Conservation (phyloP, 1,140 invertebrate species). For the Hydropsyche tenuis region DNA sequence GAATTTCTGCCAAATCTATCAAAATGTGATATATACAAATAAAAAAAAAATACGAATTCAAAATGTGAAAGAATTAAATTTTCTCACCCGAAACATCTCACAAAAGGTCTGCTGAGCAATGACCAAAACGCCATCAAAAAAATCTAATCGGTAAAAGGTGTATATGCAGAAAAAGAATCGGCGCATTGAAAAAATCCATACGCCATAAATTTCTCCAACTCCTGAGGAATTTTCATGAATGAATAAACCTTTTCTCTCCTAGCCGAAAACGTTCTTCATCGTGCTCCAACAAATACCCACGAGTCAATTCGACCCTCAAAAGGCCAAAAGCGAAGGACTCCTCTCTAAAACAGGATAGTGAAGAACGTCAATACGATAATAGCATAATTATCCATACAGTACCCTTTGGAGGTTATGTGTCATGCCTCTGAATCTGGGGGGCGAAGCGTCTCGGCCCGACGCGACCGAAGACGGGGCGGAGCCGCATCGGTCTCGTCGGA, state of each 20-base stretch:
- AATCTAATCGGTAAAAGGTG: slow-evolving; percentile 96
- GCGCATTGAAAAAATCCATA: slow-evolving; percentile 97
- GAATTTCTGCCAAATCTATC: slow-evolving; percentile 40
- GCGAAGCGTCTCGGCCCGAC: neutral
- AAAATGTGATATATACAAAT: neutral
- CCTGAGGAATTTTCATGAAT: slow-evolving; percentile 94
- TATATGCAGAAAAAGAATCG: slow-evolving; percentile 99
- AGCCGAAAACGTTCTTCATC: slow-evolving; percentile 93
- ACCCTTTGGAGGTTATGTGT: neutral
- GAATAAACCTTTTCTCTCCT: slow-evolving; percentile 95
- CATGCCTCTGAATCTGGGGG: neutral
- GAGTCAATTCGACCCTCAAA: slow-evolving; percentile 87
- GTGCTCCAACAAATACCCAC: slow-evolving; percentile 90
- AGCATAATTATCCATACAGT: neutral
- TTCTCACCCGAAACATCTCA: slow-evolving; percentile 74
- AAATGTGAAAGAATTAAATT: slow-evolving; percentile 19
- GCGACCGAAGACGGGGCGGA: neutral
- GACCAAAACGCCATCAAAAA: slow-evolving; percentile 83
- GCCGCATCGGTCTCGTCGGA: neutral
- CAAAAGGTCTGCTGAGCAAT: slow-evolving; percentile 74
- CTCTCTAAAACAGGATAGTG: slow-evolving; percentile 53
- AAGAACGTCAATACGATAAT: slow-evolving; percentile 18
- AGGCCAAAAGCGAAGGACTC: slow-evolving; percentile 70
- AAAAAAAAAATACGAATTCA: neutral
- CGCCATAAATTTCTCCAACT: slow-evolving; percentile 91